Evolutionary conservation across 1,140 invertebrate genomes (phyloP), one percentile per base, ranked within the genome.

Genomic region (Aphis gossypii): DNA sequence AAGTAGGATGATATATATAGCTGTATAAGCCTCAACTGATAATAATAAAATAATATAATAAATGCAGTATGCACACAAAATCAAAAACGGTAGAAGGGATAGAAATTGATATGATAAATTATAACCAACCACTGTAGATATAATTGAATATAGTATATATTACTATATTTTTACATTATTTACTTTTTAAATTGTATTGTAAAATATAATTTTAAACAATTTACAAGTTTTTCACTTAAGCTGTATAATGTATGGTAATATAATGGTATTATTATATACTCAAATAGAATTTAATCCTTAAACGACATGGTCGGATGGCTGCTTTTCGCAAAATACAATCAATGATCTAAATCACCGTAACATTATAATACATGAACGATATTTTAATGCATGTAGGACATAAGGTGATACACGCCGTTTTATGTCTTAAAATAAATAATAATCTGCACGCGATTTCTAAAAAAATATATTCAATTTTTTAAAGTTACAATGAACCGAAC

Each of bases 381-480:
- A 76, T n/a, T 76, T 76, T n/a, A 76, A 76, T n/a, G n/a, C 60
- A 76, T 76, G 60, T 76, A 76, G n/a, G 30, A 76, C 60, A 76
- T n/a, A 76, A 51, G 60, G 30, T 76, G n/a, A 76, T 5, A 76
- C 14, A 25, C 14, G 11, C 5, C 30, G 84, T n/a, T 86, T 86
- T 30, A 46, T 46, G 38, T 44, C 41, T 84, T 25, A 44, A 84
- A n/a, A 11, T n/a, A 46, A 86, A 86, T 46, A 86, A 86, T 46
- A 86, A 86, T 41, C 38, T 25, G 9, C 41, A 84, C 23, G 41
- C 21, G 83, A 84, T 84, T 84, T 84, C 83, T 84, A 84, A 84
- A 84, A 84, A 84, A 84, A 84, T 84, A 84, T 84, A 84, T 84
- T 84, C 83, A 84, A 84, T 84, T 88, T 88, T 88, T 21, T 51